Base-by-base conservation (phyloP, 2,797 vertebrate species). In the Neosilurus mollespiculum region DNA sequence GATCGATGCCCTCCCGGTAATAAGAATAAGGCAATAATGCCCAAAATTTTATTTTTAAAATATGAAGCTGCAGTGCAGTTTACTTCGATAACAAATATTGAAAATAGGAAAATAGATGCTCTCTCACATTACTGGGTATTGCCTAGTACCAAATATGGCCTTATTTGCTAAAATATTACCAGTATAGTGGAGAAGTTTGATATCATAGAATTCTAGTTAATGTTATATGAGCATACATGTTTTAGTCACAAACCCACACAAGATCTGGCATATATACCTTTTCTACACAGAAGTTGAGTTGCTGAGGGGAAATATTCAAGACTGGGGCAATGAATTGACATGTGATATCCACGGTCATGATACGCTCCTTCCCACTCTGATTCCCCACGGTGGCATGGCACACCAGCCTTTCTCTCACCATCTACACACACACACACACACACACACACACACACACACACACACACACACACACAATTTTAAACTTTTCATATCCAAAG, bases 301-400 rank as follows among this genome's bases (percentile, higher is more conserved):
- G 80, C 83, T 91, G 93, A 73, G 94, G 73, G n/a, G 95, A 97
- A 22, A 96, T 56, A 34, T 93, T 90, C 64, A 98, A 86, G 0
- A 94, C 2, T 0, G 97, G 96, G 0, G 94, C 89, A 54, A 97
- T 85, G 11, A 98, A 98, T 16, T 92, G 86, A 16, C 97, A 98
- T 1, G 79, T 92, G 54, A 98, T 9, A 0, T 94, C 91, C 16
- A 95, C 94, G 0, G 92, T 88, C 92, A 97, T 95, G 81, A 98
- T 91, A 67, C 87, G 86, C n/a, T 92, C 87, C 49, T 86, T 94
- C 10, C 70, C 85, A 9, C 82, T 87, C 54, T 93, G 90, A 0
- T 83, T 56, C 2, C 95, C 95, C 6, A 97, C 81, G 0, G 95
- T 70, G 43, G 94, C 93, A 0, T 92, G 91, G 81, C 98, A 98